Evolutionary conservation across 2,797 vertebrate genomes (phyloP).

Genomic region (Darevskia nairensis): DNA sequence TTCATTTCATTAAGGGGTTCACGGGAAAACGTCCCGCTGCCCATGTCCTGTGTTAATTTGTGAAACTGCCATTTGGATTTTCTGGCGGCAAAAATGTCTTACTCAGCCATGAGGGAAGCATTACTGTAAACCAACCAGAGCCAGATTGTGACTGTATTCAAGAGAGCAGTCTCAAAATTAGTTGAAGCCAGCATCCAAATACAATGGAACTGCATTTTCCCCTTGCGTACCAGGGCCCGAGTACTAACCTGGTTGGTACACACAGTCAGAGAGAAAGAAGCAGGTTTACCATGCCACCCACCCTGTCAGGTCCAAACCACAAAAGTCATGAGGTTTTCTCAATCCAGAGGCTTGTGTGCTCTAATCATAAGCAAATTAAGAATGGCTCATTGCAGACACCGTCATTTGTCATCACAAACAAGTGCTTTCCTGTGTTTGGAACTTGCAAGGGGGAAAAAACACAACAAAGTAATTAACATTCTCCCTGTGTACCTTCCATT

Average conservation of each 20-base stretch:
- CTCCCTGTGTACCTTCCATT: background rate
- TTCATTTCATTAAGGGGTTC: too few species aligned
- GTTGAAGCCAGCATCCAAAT: background rate
- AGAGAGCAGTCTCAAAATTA: background rate
- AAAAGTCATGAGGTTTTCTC: too few species aligned
- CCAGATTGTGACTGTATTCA: background rate
- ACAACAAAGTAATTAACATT: background rate
- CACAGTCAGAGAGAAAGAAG: background rate
- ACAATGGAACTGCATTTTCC: background rate
- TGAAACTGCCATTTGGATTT: background rate
- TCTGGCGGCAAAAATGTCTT: background rate
- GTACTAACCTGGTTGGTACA: background rate
- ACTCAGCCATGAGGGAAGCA: background rate
- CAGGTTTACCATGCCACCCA: too few species aligned
- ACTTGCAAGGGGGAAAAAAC: background rate
- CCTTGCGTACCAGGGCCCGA: background rate
- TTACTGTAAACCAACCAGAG: background rate
- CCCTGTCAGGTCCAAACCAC: background rate
- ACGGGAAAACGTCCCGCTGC: background rate
- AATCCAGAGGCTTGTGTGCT: background rate
- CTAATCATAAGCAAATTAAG: background rate
- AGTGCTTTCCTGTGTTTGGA: slow-evolving; percentile 5
- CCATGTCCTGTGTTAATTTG: background rate
- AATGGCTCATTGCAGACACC: background rate
- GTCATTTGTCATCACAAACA: slow-evolving; percentile 21